Conservation (phyloP, 2,797 vertebrate genomes). For the Phoebastria nigripes region DNA sequence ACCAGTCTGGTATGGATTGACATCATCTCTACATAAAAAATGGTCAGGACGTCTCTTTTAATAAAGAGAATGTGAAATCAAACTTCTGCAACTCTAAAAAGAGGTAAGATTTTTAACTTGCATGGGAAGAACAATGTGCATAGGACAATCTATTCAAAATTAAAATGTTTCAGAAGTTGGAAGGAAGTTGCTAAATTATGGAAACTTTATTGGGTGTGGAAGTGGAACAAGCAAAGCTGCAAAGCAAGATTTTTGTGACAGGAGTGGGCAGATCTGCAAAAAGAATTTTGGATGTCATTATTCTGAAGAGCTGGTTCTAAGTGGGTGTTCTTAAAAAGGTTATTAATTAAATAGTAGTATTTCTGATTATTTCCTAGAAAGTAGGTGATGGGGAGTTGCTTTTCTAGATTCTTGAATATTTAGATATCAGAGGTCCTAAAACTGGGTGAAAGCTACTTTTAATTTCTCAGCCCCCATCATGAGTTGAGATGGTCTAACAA, state of each 20-base stretch:
- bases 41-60: neutral
- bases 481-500: neutral
- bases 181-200: neutral
- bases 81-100: neutral
- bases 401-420: neutral
- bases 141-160: neutral
- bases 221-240: neutral
- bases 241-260: neutral
- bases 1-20: neutral
- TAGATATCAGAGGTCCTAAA: neutral
- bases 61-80: neutral
- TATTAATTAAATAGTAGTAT: neutral
- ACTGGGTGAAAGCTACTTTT: neutral
- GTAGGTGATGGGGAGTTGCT: neutral
- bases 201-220: neutral
- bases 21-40: neutral
- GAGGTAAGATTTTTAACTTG: constrained; percentile 26
- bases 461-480: accelerated
- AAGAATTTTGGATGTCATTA: neutral
- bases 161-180: neutral
- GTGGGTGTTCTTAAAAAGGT: neutral
- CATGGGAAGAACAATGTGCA: neutral
- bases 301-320: neutral
- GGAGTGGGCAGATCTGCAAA: neutral
- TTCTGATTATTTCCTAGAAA: neutral